Evolutionary conservation across 2,888 invertebrate genomes (phyloP).

Genomic region (Limnephilus lunatus): DNA sequence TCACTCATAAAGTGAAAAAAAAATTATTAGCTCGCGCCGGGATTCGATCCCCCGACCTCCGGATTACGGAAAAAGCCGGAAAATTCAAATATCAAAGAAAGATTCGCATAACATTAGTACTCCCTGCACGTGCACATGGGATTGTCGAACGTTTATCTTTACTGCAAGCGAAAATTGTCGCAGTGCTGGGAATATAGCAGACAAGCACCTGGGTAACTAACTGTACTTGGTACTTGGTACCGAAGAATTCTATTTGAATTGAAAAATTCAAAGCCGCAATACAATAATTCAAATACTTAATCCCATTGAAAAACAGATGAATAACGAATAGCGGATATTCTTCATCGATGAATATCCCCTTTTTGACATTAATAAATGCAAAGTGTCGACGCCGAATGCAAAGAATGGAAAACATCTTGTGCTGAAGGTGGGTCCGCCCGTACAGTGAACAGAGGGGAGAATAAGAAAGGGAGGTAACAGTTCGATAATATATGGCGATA

Average conservation of each 20-base stretch:
- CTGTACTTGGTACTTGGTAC: too few relatives aligned
- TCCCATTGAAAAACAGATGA: constrained; percentile 8
- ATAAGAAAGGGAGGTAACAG: not conserved
- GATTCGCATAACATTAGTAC: not conserved
- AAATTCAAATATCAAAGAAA: not conserved
- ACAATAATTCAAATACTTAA: not conserved
- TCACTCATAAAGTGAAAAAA: too few relatives aligned
- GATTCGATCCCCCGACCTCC: too few relatives aligned
- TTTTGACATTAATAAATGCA: constrained; percentile 30
- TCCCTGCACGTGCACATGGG: not conserved
- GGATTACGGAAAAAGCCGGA: too few relatives aligned
- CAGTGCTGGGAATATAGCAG: not conserved
- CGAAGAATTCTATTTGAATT: not conserved
- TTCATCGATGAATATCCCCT: constrained; percentile 19
- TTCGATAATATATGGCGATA: constrained; percentile 52
- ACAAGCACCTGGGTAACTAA: not conserved
- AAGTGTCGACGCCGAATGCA: constrained; percentile 2
- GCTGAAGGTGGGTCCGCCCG: constrained; percentile 9
- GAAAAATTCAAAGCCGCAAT: not conserved
- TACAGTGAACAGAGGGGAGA: not conserved
- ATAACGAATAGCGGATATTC: constrained; percentile 22
- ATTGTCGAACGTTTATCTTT: not conserved
- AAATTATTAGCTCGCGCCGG: too few relatives aligned
- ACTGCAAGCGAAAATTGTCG: not conserved
- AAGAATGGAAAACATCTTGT: constrained; percentile 20